A percentile compares a stretch with the other conserved stretches of the same genome.
These are phyloP conservation scores for Phocides pigmalion DNA, from an alignment of 1,140 invertebrate species.

Conservation along the genomic window DNA sequence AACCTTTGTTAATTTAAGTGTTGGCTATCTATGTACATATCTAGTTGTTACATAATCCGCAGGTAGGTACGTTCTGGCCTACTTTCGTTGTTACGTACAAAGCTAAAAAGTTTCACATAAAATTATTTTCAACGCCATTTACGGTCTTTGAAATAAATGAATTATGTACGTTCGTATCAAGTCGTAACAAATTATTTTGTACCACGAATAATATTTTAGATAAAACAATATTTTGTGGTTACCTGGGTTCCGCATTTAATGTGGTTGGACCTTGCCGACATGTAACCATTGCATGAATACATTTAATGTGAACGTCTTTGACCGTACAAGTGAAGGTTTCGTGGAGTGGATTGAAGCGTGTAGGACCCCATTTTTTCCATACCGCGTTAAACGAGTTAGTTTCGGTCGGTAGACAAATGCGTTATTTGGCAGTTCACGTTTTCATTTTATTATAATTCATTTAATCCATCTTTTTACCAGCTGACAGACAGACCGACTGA, in stretches of 20 bases:
- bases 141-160: neutral
- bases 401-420: constrained; percentile 70
- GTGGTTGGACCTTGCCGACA: no score
- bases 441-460: constrained; percentile 69
- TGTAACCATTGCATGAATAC: no score
- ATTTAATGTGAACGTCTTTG: no score
- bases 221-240: neutral
- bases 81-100: neutral
- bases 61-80: neutral
- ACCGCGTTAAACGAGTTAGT: constrained; percentile 71
- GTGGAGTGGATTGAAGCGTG: no score
- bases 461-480: constrained; percentile 63
- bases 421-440: constrained; percentile 61
- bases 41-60: no score
- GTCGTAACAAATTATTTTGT: neutral
- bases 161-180: neutral
- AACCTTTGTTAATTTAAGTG: no score
- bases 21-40: no score
- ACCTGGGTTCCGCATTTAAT: neutral
- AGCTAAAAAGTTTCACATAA: neutral
- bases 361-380: constrained; percentile 51
- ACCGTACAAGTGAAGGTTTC: no score
- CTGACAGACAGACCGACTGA: constrained; percentile 27
- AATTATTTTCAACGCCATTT: neutral
- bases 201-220: neutral